Evolutionary conservation across 2,113 vertebrate species (phyloP).

Genomic region (Myotis davidii): DNA sequence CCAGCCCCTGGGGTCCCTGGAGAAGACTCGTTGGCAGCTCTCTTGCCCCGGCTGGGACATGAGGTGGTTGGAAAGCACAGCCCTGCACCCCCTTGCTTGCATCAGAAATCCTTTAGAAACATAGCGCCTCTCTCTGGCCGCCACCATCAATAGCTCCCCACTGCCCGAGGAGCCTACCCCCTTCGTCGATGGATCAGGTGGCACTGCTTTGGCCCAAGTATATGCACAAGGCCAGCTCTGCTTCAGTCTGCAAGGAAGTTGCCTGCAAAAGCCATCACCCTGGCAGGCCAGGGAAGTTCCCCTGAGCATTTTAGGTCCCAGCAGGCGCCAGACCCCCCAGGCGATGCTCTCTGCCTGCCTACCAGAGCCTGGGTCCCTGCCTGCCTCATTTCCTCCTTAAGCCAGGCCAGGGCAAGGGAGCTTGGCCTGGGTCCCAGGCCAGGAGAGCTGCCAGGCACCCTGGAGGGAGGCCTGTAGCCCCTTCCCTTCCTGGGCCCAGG

Average conservation of each 20-base stretch:
- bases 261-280: not conserved
- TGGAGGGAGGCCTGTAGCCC: not conserved
- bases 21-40: not conserved
- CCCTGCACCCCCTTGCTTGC: not conserved
- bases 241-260: not conserved
- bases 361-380: not conserved
- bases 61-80: not conserved
- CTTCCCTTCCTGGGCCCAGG: not conserved
- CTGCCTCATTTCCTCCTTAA: not conserved
- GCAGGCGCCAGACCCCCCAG: not conserved
- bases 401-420: not conserved
- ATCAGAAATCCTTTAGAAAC: not conserved
- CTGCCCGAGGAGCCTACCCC: accelerated
- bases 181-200: not conserved
- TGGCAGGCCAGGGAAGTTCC: not conserved
- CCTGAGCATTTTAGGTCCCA: not conserved
- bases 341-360: not conserved
- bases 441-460: not conserved
- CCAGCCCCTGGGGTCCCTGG: not conserved
- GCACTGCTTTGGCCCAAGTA: not conserved
- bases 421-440: not conserved
- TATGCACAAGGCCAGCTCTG: not conserved
- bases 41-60: not conserved
- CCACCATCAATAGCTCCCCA: not conserved
- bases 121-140: not conserved